A percentile compares a stretch with the other conserved stretches of the same genome.
Conservation (phyloP, 2,888 invertebrate genomes). For the Cryptocheilus praepositus region DNA sequence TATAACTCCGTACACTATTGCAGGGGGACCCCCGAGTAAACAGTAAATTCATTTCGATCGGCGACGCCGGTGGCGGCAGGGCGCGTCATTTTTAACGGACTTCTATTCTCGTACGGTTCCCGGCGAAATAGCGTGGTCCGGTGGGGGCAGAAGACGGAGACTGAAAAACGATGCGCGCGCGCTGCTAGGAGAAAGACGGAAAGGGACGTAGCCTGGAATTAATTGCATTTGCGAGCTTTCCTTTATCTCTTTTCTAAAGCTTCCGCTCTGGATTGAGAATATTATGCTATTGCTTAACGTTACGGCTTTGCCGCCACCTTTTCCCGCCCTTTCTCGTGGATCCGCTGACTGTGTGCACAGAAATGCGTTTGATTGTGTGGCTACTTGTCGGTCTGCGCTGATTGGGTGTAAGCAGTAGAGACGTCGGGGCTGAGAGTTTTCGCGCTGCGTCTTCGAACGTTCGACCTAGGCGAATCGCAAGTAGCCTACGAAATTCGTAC, state of each 20-base stretch:
- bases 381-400: too few species aligned
- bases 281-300: slow-evolving; percentile 44
- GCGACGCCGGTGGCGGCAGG: slow-evolving; percentile 25
- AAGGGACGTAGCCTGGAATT: slow-evolving; percentile 50
- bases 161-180: slow-evolving; percentile 10
- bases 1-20: slow-evolving; percentile 44
- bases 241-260: slow-evolving; percentile 62
- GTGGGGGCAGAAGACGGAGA: slow-evolving; percentile 4
- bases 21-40: slow-evolving; percentile 51
- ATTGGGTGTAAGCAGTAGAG: too few species aligned
- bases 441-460: too few species aligned
- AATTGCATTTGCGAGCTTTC: slow-evolving; percentile 63
- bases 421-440: too few species aligned
- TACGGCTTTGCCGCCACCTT: slow-evolving; percentile 14
- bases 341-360: too few species aligned
- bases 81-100: slow-evolving; percentile 47
- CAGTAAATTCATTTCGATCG: slow-evolving; percentile 65
- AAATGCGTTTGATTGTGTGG: too few species aligned
- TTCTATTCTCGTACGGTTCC: slow-evolving; percentile 34
- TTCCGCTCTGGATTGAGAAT: slow-evolving; percentile 53
- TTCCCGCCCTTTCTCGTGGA: neutral
- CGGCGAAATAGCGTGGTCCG: neutral
- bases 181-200: neutral
- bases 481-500: too few species aligned
- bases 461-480: too few species aligned